Evolutionary conservation across 2,113 vertebrate genomes (phyloP), one percentile per base, ranked within the genome.

Genomic region (Columba janthina): DNA sequence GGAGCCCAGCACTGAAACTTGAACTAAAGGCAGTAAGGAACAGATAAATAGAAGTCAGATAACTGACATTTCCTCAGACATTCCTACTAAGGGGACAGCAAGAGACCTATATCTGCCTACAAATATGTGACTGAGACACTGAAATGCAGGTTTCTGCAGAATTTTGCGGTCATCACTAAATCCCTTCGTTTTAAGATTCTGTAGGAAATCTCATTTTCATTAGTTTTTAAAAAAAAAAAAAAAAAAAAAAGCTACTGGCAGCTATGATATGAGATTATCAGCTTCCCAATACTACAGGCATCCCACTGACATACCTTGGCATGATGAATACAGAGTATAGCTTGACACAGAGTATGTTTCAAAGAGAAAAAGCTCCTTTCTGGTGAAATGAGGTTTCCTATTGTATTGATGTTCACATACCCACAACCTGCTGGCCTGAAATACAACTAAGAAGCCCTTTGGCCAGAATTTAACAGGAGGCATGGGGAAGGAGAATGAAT

Each of bases 161-260:
- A 44, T 56, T 89, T 44, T 53, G 26, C 1, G 15, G 36, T 34
- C 36, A 26, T 50, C 0, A 0, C 31, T 76, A 85, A 58, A 85
- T 87, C 18, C 28, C 19, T 61, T 48, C 9, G 8, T 57, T 75
- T 17, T 56, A 65, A 84, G 34, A 36, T 61, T 54, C 77, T 76
- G 36, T n/a, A 88, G 40, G 17, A 92, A 79, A 89, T 54, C 22
- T 82, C 12, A 51, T 82, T 91, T 93, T 62, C 46, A 62, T 83
- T 77, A 74, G 84, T 80, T 42, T 78, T 88, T 3, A 42, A 53
- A 53, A 28, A 53, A 53, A 28, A 44, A 44, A 18, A 46, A 19
- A 19, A 46, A 18, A 44, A 44, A 56, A 60, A 85, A 81, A 26
- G 6, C 32, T 61, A n/a, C n/a, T 1, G 2, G 28, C 31, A 71